Percentiles rank a stretch among this genome's conserved stretches.
Conservation (phyloP, 2,888 invertebrate species). For the Dryobotodes eremita region DNA sequence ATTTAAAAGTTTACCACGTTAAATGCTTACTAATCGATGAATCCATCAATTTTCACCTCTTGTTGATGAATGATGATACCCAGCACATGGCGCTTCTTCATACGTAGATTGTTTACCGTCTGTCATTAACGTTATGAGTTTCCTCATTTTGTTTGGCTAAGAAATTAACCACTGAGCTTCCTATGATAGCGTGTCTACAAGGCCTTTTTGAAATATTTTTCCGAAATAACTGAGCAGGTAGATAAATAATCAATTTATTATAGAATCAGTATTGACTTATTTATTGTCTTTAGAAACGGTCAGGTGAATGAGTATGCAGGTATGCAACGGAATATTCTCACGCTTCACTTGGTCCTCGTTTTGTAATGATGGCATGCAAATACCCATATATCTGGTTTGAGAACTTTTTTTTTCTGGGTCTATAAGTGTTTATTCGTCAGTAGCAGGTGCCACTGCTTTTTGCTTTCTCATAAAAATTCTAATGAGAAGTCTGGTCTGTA, state of each 20-base stretch:
- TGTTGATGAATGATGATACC: conserved; percentile 42
- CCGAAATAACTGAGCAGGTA: background rate
- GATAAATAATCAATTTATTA: conserved; percentile 5
- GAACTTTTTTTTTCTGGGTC: background rate
- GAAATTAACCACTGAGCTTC: conserved; percentile 27
- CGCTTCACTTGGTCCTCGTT: conserved; percentile 44
- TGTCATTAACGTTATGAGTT: conserved; percentile 29
- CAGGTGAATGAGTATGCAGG: conserved; percentile 18
- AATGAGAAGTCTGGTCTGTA: background rate
- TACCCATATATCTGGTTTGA: conserved; percentile 21
- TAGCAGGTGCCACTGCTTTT: background rate
- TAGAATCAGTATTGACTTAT: conserved; percentile 14
- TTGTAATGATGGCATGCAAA: conserved; percentile 37
- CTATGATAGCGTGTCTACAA: conserved; percentile 17
- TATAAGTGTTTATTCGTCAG: background rate
- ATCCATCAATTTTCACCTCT: conserved; percentile 43
- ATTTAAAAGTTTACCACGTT: conserved; percentile 23
- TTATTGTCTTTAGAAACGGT: conserved; percentile 37
- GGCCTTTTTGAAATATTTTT: background rate
- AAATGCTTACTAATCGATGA: conserved; percentile 44
- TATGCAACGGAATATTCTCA: conserved; percentile 45
- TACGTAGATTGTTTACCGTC: conserved; percentile 40
- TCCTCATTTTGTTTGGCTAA: conserved; percentile 29
- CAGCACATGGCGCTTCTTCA: conserved; percentile 5
- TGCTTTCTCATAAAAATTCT: background rate